phyloP scores from a whole-genome alignment of 1,140 invertebrate species.

The Contarinia nasturtii region DNA sequence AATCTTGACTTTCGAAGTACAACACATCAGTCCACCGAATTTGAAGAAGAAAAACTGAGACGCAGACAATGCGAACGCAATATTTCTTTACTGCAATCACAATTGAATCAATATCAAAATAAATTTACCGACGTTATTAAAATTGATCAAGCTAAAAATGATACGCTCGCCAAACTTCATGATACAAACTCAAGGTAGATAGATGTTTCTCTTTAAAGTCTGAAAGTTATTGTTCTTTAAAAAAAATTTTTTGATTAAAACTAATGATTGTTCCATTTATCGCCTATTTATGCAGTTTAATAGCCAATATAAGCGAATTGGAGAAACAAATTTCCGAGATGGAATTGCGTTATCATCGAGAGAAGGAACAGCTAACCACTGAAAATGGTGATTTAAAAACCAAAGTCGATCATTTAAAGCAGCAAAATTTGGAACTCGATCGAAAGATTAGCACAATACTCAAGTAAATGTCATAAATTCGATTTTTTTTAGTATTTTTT shows the following conservation, averaged over 20 bases:
- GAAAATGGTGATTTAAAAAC: slow-evolving; percentile 9
- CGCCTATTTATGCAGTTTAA: background rate
- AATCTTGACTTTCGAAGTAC: background rate
- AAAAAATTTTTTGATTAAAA: no score
- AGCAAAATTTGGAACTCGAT: slow-evolving; percentile 17
- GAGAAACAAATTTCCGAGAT: background rate
- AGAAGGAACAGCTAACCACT: slow-evolving; percentile 11
- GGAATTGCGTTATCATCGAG: slow-evolving; percentile 4
- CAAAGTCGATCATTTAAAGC: slow-evolving; percentile 13
- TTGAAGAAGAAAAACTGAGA: slow-evolving; percentile 54
- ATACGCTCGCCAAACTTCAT: slow-evolving; percentile 39
- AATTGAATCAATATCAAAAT: slow-evolving; percentile 53
- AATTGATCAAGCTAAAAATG: slow-evolving; percentile 54
- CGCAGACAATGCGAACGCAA: slow-evolving; percentile 33
- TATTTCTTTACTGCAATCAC: slow-evolving; percentile 50
- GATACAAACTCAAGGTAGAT: slow-evolving; percentile 19
- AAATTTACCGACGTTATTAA: slow-evolving; percentile 54
- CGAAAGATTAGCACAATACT: slow-evolving; percentile 5
- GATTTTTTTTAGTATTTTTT: no score
- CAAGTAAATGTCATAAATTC: no score
- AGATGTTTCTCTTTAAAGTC: no score
- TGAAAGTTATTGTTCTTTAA: no score
- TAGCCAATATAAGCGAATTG: background rate
- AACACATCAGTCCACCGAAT: slow-evolving; percentile 10
- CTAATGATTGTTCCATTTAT: no score